A percentile compares a stretch with the other conserved stretches of the same genome.
Evolutionary conservation across 2,113 vertebrate genomes (phyloP).

Genomic region (Saimiri boliviensis): DNA sequence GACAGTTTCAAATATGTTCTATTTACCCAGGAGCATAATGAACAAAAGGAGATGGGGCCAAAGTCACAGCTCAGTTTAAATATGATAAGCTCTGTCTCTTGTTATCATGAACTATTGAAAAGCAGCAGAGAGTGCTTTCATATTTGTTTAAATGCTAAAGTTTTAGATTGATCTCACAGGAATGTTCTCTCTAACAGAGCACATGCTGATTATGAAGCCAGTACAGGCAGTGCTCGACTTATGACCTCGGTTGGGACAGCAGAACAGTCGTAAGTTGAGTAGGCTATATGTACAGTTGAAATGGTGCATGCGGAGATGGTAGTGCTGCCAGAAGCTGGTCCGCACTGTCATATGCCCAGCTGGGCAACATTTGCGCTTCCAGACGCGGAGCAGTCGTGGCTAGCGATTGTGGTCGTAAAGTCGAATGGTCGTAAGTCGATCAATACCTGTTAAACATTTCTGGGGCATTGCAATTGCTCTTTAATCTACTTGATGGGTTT

Average conservation of each 20-base stretch:
- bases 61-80: not conserved
- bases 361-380: too few relatives aligned
- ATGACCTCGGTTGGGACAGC: too few relatives aligned
- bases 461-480: not conserved
- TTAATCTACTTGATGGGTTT: not conserved
- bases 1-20: not conserved
- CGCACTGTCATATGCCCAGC: too few relatives aligned
- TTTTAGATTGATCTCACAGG: not conserved
- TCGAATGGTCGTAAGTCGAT: too few relatives aligned
- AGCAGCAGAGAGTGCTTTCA: not conserved
- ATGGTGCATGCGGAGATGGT: too few relatives aligned
- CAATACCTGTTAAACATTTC: too few relatives aligned
- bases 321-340: too few relatives aligned
- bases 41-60: not conserved
- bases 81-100: not conserved
- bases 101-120: not conserved
- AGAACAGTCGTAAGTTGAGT: too few relatives aligned
- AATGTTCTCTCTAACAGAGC: conserved; percentile 5
- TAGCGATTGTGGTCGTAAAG: too few relatives aligned
- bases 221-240: too few relatives aligned
- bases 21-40: not conserved
- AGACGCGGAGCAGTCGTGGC: too few relatives aligned
- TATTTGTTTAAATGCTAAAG: conserved; percentile 17
- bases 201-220: not conserved
- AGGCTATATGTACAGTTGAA: too few relatives aligned